A percentile compares a stretch with the other conserved stretches of the same genome.
phyloP scores from a whole-genome alignment of 2,797 vertebrate species.

The Intellagama lesueurii region DNA sequence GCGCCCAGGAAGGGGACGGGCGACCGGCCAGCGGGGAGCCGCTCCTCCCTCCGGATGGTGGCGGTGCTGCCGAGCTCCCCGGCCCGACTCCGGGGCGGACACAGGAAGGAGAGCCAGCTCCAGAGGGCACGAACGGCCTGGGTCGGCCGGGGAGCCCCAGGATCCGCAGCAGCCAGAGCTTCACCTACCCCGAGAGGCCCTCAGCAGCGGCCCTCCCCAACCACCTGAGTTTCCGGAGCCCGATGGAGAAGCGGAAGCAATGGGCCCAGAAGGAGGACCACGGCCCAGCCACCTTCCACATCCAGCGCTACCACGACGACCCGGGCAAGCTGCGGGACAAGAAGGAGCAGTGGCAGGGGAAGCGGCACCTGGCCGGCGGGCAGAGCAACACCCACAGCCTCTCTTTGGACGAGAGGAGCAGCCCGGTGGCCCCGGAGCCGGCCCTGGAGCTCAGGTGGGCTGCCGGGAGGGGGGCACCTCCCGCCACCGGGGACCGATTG shows the following conservation, averaged over 20 bases:
- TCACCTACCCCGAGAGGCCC: constrained; percentile 77
- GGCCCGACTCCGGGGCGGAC: neutral
- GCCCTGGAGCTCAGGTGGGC: too few relatives aligned
- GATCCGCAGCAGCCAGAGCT: constrained; percentile 72
- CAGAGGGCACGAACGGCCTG: constrained; percentile 54
- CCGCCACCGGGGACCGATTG: too few relatives aligned
- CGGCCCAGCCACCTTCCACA: constrained; percentile 71
- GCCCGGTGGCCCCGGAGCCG: neutral
- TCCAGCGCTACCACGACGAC: constrained; percentile 84
- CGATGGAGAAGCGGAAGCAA: constrained; percentile 38
- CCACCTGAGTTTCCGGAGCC: constrained; percentile 33
- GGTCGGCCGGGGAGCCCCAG: constrained; percentile 74
- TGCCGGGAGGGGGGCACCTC: too few relatives aligned
- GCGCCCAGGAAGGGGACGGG: neutral
- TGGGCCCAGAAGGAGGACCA: constrained; percentile 59
- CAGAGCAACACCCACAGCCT: constrained; percentile 71
- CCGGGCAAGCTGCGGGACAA: constrained; percentile 82
- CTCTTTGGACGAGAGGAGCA: constrained; percentile 72
- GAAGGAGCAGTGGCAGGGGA: constrained; percentile 87
- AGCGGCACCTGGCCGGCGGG: constrained; percentile 73
- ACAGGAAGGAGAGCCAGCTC: accelerated
- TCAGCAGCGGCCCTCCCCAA: constrained; percentile 74
- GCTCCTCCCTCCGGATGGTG: neutral
- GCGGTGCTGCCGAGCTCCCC: accelerated
- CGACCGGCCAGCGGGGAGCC: neutral